Evolutionary conservation across 2,888 invertebrate species (phyloP).

Genomic region (Parelbella ahira): DNA sequence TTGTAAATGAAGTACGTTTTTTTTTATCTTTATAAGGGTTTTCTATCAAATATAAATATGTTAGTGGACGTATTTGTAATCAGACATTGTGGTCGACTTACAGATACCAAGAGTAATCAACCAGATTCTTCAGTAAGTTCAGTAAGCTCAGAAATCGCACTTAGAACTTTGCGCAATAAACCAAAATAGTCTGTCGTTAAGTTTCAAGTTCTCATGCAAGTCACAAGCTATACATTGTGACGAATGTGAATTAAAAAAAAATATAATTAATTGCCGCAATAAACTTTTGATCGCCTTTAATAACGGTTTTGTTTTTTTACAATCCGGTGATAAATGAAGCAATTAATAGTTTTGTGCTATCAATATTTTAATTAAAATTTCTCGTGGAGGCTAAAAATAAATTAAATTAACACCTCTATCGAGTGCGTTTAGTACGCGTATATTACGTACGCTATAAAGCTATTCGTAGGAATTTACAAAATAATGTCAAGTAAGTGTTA

Average conservation of each 20-base stretch:
- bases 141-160: too few relatives aligned
- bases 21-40: too few relatives aligned
- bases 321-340: slow-evolving; percentile 19
- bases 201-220: too few relatives aligned
- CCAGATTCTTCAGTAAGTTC: too few relatives aligned
- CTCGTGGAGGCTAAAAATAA: slow-evolving; percentile 17
- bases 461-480: slow-evolving; percentile 5
- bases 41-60: too few relatives aligned
- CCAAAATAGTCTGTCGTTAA: too few relatives aligned
- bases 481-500: background rate
- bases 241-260: slow-evolving; percentile 14
- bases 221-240: too few relatives aligned
- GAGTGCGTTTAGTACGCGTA: slow-evolving; percentile 2
- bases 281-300: slow-evolving; percentile 16
- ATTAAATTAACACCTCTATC: slow-evolving; percentile 17
- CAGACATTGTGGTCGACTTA: too few relatives aligned
- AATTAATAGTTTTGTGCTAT: slow-evolving; percentile 17
- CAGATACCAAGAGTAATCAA: too few relatives aligned
- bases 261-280: slow-evolving; percentile 16
- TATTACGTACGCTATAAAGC: background rate
- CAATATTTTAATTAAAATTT: slow-evolving; percentile 25
- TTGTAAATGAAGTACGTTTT: too few relatives aligned
- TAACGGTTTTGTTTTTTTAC: slow-evolving; percentile 15
- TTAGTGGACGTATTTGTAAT: too few relatives aligned
- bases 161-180: too few relatives aligned